Percentiles rank a stretch among this genome's conserved stretches.
phyloP scores from a whole-genome alignment of 2,888 invertebrate species.

The Acleris laterana region DNA sequence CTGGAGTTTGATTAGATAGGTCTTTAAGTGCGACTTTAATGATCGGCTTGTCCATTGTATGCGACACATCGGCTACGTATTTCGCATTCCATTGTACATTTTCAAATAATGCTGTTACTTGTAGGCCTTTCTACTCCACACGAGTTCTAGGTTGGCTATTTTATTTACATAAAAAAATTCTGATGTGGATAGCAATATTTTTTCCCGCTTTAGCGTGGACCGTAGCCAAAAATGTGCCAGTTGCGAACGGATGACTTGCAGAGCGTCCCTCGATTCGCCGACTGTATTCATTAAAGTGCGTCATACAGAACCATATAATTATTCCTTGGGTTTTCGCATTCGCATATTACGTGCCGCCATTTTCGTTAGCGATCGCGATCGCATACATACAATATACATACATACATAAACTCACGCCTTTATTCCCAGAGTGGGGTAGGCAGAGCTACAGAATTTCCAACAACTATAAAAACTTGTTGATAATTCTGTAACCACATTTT shows the following conservation, averaged over 20 bases:
- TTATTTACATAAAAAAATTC: slow-evolving; percentile 12
- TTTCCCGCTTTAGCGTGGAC: slow-evolving; percentile 46
- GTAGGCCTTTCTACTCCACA: neutral
- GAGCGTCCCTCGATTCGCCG: slow-evolving; percentile 34
- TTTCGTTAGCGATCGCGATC: too few relatives aligned
- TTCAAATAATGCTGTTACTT: neutral
- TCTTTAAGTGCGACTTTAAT: slow-evolving; percentile 5
- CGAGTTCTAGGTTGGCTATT: neutral
- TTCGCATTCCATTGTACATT: slow-evolving; percentile 9
- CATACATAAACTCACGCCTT: too few relatives aligned
- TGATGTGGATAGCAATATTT: neutral
- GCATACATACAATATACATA: too few relatives aligned
- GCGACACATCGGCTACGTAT: neutral
- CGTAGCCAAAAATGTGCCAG: slow-evolving; percentile 51
- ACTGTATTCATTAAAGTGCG: slow-evolving; percentile 42
- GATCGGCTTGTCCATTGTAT: slow-evolving; percentile 10
- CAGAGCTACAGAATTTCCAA: too few relatives aligned
- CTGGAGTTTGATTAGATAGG: slow-evolving; percentile 8
- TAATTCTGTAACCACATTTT: too few relatives aligned
- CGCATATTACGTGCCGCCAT: too few relatives aligned
- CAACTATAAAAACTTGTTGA: too few relatives aligned
- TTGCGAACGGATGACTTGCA: slow-evolving; percentile 14
- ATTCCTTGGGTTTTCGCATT: slow-evolving; percentile 4
- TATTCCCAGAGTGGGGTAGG: too few relatives aligned
- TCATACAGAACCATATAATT: slow-evolving; percentile 32